Conservation (phyloP, 1,140 invertebrate genomes). For the Leptopilina clavipes region DNA sequence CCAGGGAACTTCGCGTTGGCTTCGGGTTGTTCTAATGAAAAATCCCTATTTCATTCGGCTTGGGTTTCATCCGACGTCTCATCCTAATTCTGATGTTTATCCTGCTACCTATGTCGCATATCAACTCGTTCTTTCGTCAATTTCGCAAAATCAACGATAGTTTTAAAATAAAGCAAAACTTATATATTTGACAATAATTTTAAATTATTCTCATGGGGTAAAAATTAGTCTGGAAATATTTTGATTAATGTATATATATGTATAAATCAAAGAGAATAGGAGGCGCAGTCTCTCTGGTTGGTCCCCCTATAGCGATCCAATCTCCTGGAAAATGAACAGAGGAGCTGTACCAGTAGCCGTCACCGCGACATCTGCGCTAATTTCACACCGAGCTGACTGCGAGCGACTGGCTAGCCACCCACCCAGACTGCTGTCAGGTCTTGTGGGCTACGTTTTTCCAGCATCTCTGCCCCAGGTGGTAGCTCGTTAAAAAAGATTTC, state of each 20-base stretch:
- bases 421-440: constrained; percentile 51
- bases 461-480: constrained; percentile 9
- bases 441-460: constrained; percentile 5
- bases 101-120: constrained; percentile 28
- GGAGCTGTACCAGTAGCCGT: constrained; percentile 66
- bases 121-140: constrained; percentile 4
- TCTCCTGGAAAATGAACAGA: constrained; percentile 75
- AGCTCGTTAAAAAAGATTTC: too few species aligned
- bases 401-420: constrained; percentile 54
- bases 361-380: constrained; percentile 75
- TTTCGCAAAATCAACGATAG: not conserved
- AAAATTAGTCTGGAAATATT: too few species aligned
- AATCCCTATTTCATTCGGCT: constrained; percentile 54
- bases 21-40: constrained; percentile 66
- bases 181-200: too few species aligned
- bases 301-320: constrained; percentile 64
- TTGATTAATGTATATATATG: too few species aligned
- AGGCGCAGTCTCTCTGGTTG: too few species aligned
- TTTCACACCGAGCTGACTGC: constrained; percentile 74
- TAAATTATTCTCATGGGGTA: too few species aligned
- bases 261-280: too few species aligned
- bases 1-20: constrained; percentile 61
- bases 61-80: constrained; percentile 34
- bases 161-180: not conserved
- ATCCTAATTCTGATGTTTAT: constrained; percentile 32